phyloP scores from a whole-genome alignment of 2,797 vertebrate species.

The Muraenolepis orangiensis region DNA sequence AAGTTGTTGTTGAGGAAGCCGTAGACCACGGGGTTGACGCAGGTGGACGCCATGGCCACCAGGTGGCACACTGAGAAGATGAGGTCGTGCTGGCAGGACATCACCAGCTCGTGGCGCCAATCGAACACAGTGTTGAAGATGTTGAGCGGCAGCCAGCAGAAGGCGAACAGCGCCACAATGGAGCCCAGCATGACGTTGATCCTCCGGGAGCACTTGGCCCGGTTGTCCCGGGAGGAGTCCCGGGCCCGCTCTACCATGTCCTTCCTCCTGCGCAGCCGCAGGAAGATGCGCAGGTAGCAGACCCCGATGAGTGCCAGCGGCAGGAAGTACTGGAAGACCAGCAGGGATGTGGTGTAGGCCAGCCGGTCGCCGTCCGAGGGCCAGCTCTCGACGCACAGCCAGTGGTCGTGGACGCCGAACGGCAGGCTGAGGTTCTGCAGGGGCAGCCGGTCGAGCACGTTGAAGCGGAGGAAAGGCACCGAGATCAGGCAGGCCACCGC shows the following conservation, averaged over 20 bases:
- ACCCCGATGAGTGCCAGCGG: constrained; percentile 73
- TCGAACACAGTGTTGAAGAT: constrained; percentile 83
- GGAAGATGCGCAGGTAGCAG: constrained; percentile 81
- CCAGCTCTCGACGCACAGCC: constrained; percentile 79
- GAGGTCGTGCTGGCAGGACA: constrained; percentile 71
- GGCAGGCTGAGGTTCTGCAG: constrained; percentile 75
- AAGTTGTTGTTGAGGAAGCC: constrained; percentile 86
- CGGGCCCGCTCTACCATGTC: constrained; percentile 79
- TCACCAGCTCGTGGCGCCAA: constrained; percentile 79
- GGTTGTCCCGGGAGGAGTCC: constrained; percentile 59
- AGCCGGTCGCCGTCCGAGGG: constrained; percentile 66
- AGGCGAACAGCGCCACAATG: constrained; percentile 76
- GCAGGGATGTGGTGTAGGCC: constrained; percentile 79
- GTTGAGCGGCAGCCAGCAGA: constrained; percentile 81
- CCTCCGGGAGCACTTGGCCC: constrained; percentile 69
- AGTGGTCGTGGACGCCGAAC: constrained; percentile 55
- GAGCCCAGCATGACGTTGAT: constrained; percentile 79
- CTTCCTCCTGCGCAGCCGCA: constrained; percentile 75
- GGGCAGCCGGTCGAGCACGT: constrained; percentile 58
- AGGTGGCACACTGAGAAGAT: constrained; percentile 85
- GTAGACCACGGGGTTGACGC: constrained; percentile 83
- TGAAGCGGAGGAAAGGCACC: constrained; percentile 77
- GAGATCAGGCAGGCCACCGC: constrained; percentile 75
- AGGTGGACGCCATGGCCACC: constrained; percentile 79
- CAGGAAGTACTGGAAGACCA: constrained; percentile 80